phyloP scores from a whole-genome alignment of 1,140 invertebrate genomes.

The Bactericera cockerelli region DNA sequence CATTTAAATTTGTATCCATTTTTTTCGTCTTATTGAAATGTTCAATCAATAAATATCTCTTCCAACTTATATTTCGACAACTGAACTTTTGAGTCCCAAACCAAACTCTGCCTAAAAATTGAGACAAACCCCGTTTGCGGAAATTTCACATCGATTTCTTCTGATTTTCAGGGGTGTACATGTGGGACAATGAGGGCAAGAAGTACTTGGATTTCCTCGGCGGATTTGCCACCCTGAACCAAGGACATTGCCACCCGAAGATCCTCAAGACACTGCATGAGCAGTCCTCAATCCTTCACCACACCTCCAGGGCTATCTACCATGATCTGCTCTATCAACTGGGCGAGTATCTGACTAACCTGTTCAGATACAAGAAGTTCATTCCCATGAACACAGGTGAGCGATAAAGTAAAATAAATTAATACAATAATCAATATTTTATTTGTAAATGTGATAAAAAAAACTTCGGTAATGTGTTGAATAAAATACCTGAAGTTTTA shows the following conservation, averaged over 20 bases:
- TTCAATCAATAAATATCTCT: too few relatives aligned
- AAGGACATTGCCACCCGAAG: conserved; percentile 67
- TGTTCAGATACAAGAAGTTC: conserved; percentile 61
- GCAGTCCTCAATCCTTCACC: conserved; percentile 40
- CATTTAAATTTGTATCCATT: too few relatives aligned
- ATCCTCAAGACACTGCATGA: conserved; percentile 44
- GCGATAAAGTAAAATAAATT: too few relatives aligned
- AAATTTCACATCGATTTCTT: too few relatives aligned
- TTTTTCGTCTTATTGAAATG: too few relatives aligned
- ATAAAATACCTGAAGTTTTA: too few relatives aligned
- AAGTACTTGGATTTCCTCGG: conserved; percentile 62
- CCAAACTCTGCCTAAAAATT: too few relatives aligned
- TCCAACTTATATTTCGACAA: too few relatives aligned
- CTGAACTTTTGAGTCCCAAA: too few relatives aligned
- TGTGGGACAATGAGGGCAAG: conserved; percentile 67
- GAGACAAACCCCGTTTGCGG: too few relatives aligned
- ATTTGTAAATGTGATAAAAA: background rate
- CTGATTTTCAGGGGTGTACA: conserved; percentile 38
- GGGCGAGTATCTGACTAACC: conserved; percentile 50
- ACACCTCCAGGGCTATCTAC: conserved; percentile 68
- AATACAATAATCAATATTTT: conserved; percentile 1
- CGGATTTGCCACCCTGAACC: conserved; percentile 64
- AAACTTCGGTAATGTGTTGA: too few relatives aligned
- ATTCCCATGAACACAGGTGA: conserved; percentile 67
- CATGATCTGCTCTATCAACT: conserved; percentile 52